These are phyloP conservation scores for Darevskia mixta DNA, from an alignment of 2,797 vertebrate species.

Conservation along the genomic window DNA sequence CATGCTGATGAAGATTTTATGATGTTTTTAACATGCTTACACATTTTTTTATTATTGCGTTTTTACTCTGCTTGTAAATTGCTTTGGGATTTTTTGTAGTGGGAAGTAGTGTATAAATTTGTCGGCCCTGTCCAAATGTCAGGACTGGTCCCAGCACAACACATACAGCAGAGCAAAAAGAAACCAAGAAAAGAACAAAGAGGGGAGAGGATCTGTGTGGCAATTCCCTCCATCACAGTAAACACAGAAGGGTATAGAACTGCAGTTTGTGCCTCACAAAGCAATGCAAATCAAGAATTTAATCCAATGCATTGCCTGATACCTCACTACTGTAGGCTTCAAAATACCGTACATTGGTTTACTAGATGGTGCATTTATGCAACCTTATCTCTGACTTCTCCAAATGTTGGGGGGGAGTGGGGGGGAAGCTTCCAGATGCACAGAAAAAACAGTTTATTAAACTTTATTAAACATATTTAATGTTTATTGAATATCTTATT, in stretches of 20 bases:
- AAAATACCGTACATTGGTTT: not conserved
- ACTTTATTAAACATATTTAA: not conserved
- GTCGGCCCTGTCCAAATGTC: not conserved
- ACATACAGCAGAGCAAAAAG: not conserved
- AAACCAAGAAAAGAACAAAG: too few species aligned
- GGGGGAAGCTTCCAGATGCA: not conserved
- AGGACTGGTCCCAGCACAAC: not conserved
- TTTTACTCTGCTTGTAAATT: too few species aligned
- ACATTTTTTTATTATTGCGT: too few species aligned
- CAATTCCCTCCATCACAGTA: not conserved
- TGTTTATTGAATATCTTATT: not conserved
- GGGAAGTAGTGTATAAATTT: too few species aligned
- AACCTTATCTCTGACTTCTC: too few species aligned
- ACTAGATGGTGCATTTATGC: not conserved
- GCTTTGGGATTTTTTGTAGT: too few species aligned
- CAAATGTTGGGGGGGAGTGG: not conserved
- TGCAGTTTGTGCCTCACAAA: not conserved
- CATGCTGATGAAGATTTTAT: too few species aligned
- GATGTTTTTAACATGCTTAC: too few species aligned
- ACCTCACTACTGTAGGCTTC: not conserved
- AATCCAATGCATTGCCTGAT: not conserved
- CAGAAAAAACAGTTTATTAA: not conserved
- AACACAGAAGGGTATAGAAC: not conserved
- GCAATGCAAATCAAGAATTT: not conserved
- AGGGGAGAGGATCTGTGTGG: not conserved